Conservation (phyloP, 2,797 vertebrate species). For the Cossypha caffra region DNA sequence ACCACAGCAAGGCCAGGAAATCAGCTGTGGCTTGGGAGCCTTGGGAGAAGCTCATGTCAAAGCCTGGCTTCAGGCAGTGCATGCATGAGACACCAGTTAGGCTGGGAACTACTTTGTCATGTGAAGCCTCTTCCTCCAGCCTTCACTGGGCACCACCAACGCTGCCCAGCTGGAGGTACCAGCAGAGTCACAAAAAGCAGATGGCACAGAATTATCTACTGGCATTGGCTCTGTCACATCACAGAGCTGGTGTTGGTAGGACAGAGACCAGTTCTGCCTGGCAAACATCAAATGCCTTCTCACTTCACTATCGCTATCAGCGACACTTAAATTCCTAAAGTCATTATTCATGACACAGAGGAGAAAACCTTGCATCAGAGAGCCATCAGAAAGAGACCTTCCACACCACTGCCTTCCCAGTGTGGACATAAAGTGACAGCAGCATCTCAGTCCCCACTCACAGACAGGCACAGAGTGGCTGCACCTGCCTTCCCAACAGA, state of each 20-base stretch:
- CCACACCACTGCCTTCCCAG: not conserved
- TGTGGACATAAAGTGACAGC: not conserved
- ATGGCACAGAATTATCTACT: not conserved
- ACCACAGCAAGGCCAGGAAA: not conserved
- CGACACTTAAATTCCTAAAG: not conserved
- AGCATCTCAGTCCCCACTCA: not conserved
- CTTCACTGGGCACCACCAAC: not conserved
- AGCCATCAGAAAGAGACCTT: not conserved
- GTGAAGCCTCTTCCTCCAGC: not conserved
- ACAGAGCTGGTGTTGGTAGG: not conserved
- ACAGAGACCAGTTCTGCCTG: not conserved
- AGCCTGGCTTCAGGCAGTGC: not conserved
- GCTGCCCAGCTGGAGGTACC: not conserved
- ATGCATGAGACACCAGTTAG: not conserved
- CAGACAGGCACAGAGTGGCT: not conserved
- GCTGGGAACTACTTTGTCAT: not conserved
- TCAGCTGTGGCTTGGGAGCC: not conserved
- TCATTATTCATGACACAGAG: not conserved
- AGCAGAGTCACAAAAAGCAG: slow-evolving; percentile 6
- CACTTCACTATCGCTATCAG: not conserved
- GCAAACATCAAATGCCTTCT: not conserved
- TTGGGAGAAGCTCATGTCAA: not conserved
- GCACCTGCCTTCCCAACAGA: not conserved
- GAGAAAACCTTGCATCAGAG: not conserved
- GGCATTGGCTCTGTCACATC: not conserved